Percentiles rank a stretch among this genome's conserved stretches.
These are phyloP conservation scores for Drosophila meridionalis DNA, from an alignment of 2,888 invertebrate genomes.

Conservation along the genomic window DNA sequence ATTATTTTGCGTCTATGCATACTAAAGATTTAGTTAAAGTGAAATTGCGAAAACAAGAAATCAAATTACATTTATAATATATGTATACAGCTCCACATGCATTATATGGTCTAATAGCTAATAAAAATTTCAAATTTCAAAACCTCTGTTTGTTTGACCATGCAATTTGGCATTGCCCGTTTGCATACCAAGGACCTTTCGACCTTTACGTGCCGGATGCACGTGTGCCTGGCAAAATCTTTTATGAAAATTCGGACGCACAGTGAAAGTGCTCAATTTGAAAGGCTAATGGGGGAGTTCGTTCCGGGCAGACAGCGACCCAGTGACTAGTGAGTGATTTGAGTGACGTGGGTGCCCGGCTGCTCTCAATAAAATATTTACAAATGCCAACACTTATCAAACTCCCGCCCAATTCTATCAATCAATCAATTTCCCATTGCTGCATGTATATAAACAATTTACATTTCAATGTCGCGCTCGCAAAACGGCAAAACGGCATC, in stretches of 20 bases:
- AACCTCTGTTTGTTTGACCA: constrained; percentile 45
- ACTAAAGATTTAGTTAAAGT: constrained; percentile 60
- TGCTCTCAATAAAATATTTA: constrained; percentile 63
- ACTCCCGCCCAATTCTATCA: constrained; percentile 62
- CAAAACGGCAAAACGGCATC: not conserved
- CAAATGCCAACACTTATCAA: constrained; percentile 64
- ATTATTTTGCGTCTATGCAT: constrained; percentile 44
- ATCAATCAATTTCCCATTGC: constrained; percentile 54
- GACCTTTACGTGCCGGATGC: constrained; percentile 71
- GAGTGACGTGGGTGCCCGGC: constrained; percentile 20
- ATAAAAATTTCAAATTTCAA: constrained; percentile 71
- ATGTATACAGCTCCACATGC: constrained; percentile 50
- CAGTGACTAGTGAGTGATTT: constrained; percentile 29
- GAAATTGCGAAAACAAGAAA: constrained; percentile 56
- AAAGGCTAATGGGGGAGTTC: constrained; percentile 63
- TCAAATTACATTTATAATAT: constrained; percentile 62
- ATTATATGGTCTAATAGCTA: constrained; percentile 72
- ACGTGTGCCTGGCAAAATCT: constrained; percentile 48
- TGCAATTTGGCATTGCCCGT: constrained; percentile 49
- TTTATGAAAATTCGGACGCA: constrained; percentile 52
- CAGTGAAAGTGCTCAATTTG: constrained; percentile 29
- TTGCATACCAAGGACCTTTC: constrained; percentile 26
- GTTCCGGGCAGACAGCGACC: constrained; percentile 41
- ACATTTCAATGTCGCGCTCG: constrained; percentile 59
- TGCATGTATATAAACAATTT: constrained; percentile 31